These are phyloP conservation scores for Tinea pellionella DNA, from an alignment of 2,888 invertebrate genomes.

Conservation along the genomic window DNA sequence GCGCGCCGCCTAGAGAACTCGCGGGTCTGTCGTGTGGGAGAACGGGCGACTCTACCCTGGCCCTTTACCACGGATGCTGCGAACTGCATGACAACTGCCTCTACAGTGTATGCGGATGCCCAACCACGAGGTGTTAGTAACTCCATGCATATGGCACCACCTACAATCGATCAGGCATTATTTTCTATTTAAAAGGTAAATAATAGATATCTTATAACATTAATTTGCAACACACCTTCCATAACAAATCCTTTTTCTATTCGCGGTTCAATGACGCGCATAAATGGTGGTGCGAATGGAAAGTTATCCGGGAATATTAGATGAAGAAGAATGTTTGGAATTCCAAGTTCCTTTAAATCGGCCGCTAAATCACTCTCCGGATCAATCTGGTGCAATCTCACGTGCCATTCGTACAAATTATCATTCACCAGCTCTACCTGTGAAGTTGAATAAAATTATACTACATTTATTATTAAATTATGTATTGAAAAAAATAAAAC, in stretches of 20 bases:
- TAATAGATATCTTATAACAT: neutral
- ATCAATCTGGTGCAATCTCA: conserved; percentile 83
- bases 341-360: conserved; percentile 82
- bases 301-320: conserved; percentile 89
- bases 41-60: conserved; percentile 82
- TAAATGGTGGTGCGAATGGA: conserved; percentile 90
- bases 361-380: conserved; percentile 85
- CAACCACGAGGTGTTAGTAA: conserved; percentile 86
- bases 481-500: too few species aligned
- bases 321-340: conserved; percentile 81
- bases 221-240: conserved; percentile 70
- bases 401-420: conserved; percentile 90
- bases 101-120: conserved; percentile 89
- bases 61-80: conserved; percentile 90
- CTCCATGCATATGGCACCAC: conserved; percentile 92
- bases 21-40: conserved; percentile 80
- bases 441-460: too few species aligned
- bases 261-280: conserved; percentile 82
- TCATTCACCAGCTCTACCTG: conserved; percentile 86
- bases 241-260: conserved; percentile 89
- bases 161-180: conserved; percentile 29
- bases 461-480: too few species aligned
- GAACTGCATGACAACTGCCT: conserved; percentile 90
- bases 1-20: conserved; percentile 83
- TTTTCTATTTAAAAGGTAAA: too few species aligned